phyloP scores from a whole-genome alignment of 2,797 vertebrate genomes.

The Mergus octosetaceus region DNA sequence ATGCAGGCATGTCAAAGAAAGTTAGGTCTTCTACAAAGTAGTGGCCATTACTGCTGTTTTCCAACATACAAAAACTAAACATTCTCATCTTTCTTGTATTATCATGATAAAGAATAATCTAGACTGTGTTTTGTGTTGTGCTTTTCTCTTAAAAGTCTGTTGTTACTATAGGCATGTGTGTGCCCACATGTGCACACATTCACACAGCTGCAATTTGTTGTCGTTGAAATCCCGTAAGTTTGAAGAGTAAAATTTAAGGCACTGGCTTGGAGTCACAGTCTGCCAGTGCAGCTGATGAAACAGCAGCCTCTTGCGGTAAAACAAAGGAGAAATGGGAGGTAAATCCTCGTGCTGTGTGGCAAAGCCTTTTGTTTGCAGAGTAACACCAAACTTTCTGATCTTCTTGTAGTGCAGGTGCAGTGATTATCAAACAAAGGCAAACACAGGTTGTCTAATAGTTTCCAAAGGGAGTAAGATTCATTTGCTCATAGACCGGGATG shows the following conservation, averaged over 20 bases:
- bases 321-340: background rate
- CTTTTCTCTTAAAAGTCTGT: background rate
- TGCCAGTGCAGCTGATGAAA: background rate
- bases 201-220: background rate
- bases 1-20: background rate
- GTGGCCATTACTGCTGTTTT: background rate
- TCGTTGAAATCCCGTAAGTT: background rate
- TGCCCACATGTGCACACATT: background rate
- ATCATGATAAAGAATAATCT: background rate
- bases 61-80: background rate
- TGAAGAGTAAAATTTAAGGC: background rate
- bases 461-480: conserved; percentile 36
- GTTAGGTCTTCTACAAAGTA: background rate
- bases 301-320: background rate
- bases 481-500: conserved; percentile 16
- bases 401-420: background rate
- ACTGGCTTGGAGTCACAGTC: background rate
- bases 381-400: background rate
- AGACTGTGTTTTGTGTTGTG: background rate
- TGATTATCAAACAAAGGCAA: background rate
- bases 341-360: background rate
- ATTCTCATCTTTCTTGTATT: background rate
- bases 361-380: background rate
- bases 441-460: background rate
- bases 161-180: accelerated